phyloP scores from a whole-genome alignment of 2,113 vertebrate species.

The Phrynosoma platyrhinos region DNA sequence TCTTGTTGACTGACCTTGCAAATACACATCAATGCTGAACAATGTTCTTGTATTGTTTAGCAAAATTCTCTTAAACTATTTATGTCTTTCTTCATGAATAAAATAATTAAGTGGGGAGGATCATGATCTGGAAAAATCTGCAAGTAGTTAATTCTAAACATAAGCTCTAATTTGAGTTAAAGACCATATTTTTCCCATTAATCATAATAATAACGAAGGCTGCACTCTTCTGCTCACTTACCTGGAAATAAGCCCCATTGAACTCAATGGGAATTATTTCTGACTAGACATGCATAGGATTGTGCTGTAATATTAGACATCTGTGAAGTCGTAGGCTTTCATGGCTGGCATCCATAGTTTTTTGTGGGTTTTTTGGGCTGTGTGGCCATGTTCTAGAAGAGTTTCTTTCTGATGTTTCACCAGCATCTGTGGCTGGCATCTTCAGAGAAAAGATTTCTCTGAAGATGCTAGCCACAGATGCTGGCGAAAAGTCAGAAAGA shows the following conservation, averaged over 20 bases:
- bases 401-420: too few relatives aligned
- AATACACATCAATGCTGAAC: neutral
- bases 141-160: neutral
- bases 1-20: neutral
- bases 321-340: too few relatives aligned
- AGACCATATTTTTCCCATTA: neutral
- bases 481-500: too few relatives aligned
- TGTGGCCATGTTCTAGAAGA: too few relatives aligned
- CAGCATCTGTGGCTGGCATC: too few relatives aligned
- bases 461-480: too few relatives aligned
- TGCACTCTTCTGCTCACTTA: neutral
- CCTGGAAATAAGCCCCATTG: neutral
- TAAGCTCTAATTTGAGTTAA: conserved; percentile 3
- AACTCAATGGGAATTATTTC: neutral
- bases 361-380: too few relatives aligned
- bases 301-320: neutral
- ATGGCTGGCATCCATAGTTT: too few relatives aligned
- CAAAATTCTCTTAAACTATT: neutral
- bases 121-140: neutral
- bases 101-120: fast-evolving
- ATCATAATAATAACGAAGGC: too few relatives aligned
- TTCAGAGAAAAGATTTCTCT: too few relatives aligned
- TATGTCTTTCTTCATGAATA: neutral
- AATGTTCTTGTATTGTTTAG: conserved; percentile 5
- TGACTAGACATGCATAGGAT: neutral